These are phyloP conservation scores for Junonia oenone DNA, from an alignment of 2,888 invertebrate species.

Conservation along the genomic window DNA sequence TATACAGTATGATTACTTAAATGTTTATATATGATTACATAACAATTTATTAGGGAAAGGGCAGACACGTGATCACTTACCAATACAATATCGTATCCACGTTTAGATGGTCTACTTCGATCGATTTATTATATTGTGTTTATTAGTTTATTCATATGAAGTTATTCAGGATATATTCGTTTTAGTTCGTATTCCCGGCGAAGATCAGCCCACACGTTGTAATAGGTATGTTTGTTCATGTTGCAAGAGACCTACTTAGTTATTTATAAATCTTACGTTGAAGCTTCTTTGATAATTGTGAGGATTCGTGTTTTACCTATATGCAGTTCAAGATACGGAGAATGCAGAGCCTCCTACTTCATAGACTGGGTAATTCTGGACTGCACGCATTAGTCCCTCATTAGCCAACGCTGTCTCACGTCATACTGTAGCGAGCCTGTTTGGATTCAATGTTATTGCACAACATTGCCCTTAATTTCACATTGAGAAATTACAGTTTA, in stretches of 20 bases:
- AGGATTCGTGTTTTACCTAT: background rate
- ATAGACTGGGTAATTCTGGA: background rate
- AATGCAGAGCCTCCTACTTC: background rate
- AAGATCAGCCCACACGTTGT: conserved; percentile 20
- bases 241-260: background rate
- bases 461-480: conserved; percentile 26
- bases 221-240: background rate
- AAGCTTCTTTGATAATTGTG: background rate
- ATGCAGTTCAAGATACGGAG: background rate
- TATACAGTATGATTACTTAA: conserved; percentile 33
- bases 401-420: background rate
- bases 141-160: background rate
- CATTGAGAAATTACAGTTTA: background rate
- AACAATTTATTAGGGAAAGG: background rate
- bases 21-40: background rate
- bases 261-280: background rate
- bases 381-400: background rate
- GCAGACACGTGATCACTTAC: conserved; percentile 7
- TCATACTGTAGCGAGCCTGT: conserved; percentile 35
- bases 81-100: background rate
- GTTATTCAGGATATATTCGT: background rate
- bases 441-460: conserved; percentile 41
- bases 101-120: conserved; percentile 5
- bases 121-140: background rate
- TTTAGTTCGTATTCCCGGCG: conserved; percentile 1